Evolutionary conservation across 1,140 invertebrate genomes (phyloP), one percentile per base, ranked within the genome.

Genomic region (Ceratosolen solmsi): DNA sequence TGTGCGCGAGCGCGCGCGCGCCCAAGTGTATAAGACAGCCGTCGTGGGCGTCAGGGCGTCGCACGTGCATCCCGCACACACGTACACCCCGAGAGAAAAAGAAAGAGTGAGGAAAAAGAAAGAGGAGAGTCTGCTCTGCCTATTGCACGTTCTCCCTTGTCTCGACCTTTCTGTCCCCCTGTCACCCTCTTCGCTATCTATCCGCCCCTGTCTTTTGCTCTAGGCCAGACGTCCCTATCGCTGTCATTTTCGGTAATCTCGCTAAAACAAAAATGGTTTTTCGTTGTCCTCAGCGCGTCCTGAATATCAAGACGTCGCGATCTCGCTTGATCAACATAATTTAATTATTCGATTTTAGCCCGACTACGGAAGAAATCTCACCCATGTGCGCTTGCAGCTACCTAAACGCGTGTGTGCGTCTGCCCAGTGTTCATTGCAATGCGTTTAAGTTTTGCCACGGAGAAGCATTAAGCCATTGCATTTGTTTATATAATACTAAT

Each of bases 51-150:
- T 79, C 60, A 36, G 58, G 27, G 56, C 33, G 74, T 46, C 41
- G 60, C 76, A 68, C 75, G 58, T 65, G 75, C 58, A 63, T 38
- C 73, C 7, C 63, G 20, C 4, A 30, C 63, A 65, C 63, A 65
- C 63, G 63, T 30, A 36, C 63, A 22, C 33, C 2, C 2, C 2
- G 13, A 36, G 27, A 8, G 27, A 36, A 8, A 58, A 27, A 13
- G 1, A 13, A 1, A 27, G 56, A 25, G 25, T 25, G n/a, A 7
- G n/a, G 56, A 5, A 8, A 0, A 13, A 11, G 33, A 11, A 13
- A 36, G 33, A 38, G 33, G n/a, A 7, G 11, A 38, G 38, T 4
- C 0, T 38, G 17, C 20, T 68, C 63, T 68, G 63, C 63, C 63
- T 68, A 68, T 17, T 68, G 63, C 22, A 22, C 63, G 63, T 38